Base-by-base conservation (phyloP, 1,140 invertebrate species). In the Drosophila repleta region DNA sequence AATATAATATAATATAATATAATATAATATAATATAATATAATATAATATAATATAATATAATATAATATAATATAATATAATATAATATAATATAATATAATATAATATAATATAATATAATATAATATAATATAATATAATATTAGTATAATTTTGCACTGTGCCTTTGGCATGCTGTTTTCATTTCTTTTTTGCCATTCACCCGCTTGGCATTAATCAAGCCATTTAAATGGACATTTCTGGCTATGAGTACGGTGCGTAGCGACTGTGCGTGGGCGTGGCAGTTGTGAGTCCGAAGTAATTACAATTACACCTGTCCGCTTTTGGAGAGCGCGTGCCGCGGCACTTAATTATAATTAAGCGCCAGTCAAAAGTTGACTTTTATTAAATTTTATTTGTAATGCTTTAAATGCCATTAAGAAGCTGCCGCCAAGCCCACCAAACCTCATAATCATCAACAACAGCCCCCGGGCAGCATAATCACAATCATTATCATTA, bases 361-460 rank as follows among this genome's bases (percentile, higher is more conserved):
- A 87, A 63, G 63, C 57, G 37, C 13, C 66, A 76, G 82, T 85
- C 82, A 87, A 85, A 85, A 85, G 82, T 78, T 78, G 82, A 85
- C 82, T 87, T 85, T 85, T 85, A 85, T 85, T 85, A 87, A 85
- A 87, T 85, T 85, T 85, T 85, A 85, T 87, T 85, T 85, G 78
- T 82, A 82, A 78, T 87, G 67, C 70, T 69, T 85, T 82, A 85
- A 85, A 73, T 78, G 71, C 73, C 82, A 82, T 85, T 87, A 81
- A 72, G 64, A 63, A 41, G 62, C 62, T 21, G 45, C 13, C 45
- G 58, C 65, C 71, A 3, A 41, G 5, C 13, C 15, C 4, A 5
- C 24, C 4, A 29, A 18, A 8, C 29, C 32, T 8, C 20, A 71
- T 62, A 39, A 17, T 17, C 6, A 43, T 43, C 5, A 8, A 3